phyloP scores from a whole-genome alignment of 1,140 invertebrate genomes.

The Chionoecetes opilio region DNA sequence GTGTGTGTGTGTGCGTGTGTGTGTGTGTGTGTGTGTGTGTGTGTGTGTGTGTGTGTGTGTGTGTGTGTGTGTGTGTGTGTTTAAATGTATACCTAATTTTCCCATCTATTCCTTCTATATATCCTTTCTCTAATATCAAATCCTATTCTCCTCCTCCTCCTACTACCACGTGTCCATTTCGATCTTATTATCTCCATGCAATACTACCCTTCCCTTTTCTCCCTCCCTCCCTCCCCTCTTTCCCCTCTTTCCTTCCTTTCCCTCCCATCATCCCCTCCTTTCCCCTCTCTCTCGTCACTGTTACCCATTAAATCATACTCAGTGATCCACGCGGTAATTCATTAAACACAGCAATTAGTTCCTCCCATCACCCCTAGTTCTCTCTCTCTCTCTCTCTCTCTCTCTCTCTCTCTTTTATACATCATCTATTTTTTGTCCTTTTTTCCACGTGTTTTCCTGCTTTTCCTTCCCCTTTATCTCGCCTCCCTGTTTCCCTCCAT shows the following conservation, averaged over 20 bases:
- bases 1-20: conserved; percentile 61
- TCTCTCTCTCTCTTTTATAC: not conserved
- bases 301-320: conserved; percentile 57
- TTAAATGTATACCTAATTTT: too few relatives aligned
- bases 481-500: not conserved
- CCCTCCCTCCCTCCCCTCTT: not conserved
- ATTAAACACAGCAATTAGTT: conserved; percentile 61
- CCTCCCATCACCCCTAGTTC: conserved; percentile 28
- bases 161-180: not conserved
- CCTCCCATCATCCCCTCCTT: not conserved
- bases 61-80: too few relatives aligned
- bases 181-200: not conserved
- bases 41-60: conserved; percentile 35
- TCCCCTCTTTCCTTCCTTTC: not conserved
- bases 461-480: not conserved
- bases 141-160: not conserved
- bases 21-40: conserved; percentile 70
- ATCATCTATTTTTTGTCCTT: not conserved
- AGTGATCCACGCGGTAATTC: conserved; percentile 61
- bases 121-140: too few relatives aligned
- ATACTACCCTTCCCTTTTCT: not conserved
- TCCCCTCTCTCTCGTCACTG: not conserved
- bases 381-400: conserved; percentile 21
- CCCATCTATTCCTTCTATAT: too few relatives aligned
- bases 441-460: not conserved